Base-by-base conservation (phyloP, 2,113 vertebrate genomes). In the Pelmatolapia mariae region DNA sequence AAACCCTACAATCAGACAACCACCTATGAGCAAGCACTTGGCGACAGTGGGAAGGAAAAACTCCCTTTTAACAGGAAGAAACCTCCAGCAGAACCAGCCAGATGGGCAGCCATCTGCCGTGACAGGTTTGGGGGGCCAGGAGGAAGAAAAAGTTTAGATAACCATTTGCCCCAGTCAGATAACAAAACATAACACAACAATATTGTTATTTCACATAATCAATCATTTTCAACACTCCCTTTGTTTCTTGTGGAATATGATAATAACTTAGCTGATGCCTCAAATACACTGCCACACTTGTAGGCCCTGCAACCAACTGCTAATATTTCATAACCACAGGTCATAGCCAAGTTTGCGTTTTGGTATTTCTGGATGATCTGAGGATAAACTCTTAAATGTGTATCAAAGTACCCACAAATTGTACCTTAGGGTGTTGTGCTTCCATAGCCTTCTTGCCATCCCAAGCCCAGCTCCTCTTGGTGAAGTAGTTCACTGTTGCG, bases 391-490 rank as follows among this genome's bases (percentile, higher is more conserved):
- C 10, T 16, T 80, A 16, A 56, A 56, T 24, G n/a, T 24, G 24
- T 29, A 38, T 18, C 54, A 26, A 24, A 10, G 10, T 22, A 12
- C 7, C n/a, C 26, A 26, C 29, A 10, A 3, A 26, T 10, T 80
- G 68, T 92, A 99, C 98, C 98, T 99, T 99, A 36, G 97, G 97
- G 95, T 98, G 98, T 66, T 98, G 97, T 2, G 97, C 98, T 85
- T 99, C 98, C 94, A 97, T 89, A 33, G 98, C 98, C 90, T 99
- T 99, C 92, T 99, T 99, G 54, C 98, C 99, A 57, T 99, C 98
- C 98, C 99, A 99, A 10, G 99, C 99, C 99, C 99, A 99, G 93
- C 98, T 98, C 93, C 99, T 97, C 94, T 99, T 99, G 56, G 99
- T 99, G 93, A 99, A 99, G 93, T 99, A 99, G 96, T 99, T 99